These are phyloP conservation scores for Calcarius ornatus DNA, from an alignment of 2,113 vertebrate species.

Conservation along the genomic window DNA sequence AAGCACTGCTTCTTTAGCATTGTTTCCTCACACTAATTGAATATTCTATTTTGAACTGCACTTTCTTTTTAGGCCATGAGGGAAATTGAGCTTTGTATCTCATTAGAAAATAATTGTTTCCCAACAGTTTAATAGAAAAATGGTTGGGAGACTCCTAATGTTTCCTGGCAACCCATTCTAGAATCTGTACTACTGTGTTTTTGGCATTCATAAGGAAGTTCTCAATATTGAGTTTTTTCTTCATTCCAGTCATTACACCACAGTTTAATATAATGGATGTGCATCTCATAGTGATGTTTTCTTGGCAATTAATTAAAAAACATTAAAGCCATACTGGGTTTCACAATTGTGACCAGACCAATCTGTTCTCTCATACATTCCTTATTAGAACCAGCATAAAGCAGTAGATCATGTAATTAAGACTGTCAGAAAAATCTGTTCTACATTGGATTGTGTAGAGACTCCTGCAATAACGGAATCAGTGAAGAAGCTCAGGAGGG, in stretches of 20 bases:
- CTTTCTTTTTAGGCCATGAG: background rate
- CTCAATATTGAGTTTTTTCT: background rate
- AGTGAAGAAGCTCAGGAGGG: slow-evolving; percentile 85
- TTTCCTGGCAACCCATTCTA: background rate
- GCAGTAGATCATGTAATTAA: slow-evolving; percentile 86
- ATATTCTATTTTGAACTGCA: background rate
- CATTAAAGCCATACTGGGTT: background rate
- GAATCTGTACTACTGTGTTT: background rate
- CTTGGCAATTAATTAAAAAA: background rate
- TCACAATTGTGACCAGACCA: background rate
- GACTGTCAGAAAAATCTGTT: slow-evolving; percentile 90
- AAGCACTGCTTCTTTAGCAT: background rate
- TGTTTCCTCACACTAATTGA: background rate
- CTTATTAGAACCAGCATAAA: slow-evolving; percentile 84
- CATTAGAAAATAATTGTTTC: background rate
- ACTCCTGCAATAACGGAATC: slow-evolving; percentile 85
- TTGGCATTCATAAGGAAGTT: background rate
- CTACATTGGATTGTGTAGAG: slow-evolving; percentile 88
- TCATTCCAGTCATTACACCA: background rate
- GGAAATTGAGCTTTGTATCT: background rate
- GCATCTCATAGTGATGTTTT: background rate
- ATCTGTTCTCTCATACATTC: slow-evolving; percentile 15
- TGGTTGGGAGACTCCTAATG: background rate
- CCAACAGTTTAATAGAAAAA: background rate
- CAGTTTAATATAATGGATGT: background rate